Conservation (phyloP, 2,797 vertebrate genomes). For the Simalia tracyae region DNA sequence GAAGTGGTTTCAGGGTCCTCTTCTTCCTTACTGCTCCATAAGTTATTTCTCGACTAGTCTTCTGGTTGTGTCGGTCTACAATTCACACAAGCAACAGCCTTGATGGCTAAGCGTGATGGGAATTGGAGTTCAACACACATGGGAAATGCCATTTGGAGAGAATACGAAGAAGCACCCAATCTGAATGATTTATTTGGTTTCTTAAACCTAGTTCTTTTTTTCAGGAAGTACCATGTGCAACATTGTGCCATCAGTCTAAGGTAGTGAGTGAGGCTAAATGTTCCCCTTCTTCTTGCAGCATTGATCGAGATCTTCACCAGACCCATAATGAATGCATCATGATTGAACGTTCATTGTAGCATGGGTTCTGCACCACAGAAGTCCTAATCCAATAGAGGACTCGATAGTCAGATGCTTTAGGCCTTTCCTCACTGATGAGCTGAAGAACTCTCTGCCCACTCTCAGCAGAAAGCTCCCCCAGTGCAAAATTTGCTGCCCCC, state of each 20-base stretch:
- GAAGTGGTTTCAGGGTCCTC: background rate
- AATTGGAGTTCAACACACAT: background rate
- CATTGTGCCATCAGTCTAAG: background rate
- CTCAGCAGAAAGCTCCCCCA: background rate
- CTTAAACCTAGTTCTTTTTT: background rate
- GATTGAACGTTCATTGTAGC: background rate
- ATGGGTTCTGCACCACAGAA: background rate
- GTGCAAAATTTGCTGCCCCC: background rate
- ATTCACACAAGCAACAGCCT: background rate
- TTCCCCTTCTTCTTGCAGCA: background rate
- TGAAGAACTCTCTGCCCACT: background rate
- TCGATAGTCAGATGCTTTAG: background rate
- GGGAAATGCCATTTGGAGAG: background rate
- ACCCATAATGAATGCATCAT: background rate
- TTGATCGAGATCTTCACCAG: no score
- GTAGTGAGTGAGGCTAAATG: background rate
- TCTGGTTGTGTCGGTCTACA: background rate
- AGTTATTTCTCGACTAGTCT: background rate
- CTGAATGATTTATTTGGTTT: background rate
- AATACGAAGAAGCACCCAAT: background rate
- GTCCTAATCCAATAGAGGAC: background rate
- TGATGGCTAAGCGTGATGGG: background rate
- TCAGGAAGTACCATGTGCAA: background rate
- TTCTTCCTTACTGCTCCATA: background rate
- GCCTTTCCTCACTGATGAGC: background rate